Conservation (phyloP, 1,140 invertebrate genomes). For the Mycetomoellerius zeteki region DNA sequence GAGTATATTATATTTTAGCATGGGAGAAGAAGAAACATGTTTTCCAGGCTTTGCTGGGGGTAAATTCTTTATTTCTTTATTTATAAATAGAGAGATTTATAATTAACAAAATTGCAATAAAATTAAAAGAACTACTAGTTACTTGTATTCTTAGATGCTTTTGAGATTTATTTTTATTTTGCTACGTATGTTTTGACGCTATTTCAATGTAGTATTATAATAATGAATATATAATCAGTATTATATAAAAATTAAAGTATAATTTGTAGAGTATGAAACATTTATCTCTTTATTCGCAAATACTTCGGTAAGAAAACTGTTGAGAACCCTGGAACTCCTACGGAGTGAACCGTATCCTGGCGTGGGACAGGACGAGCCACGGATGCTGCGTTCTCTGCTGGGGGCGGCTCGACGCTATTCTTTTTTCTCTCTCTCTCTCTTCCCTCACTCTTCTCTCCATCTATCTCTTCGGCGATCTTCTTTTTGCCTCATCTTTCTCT, state of each 20-base stretch:
- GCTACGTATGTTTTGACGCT: neutral
- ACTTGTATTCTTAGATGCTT: neutral
- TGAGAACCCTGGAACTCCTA: conserved; percentile 74
- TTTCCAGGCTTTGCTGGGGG: conserved; percentile 85
- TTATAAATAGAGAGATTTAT: neutral
- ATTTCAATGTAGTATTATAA: neutral
- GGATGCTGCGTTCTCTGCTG: conserved; percentile 85
- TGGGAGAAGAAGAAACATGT: conserved; percentile 79
- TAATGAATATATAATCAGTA: neutral
- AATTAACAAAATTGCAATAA: conserved; percentile 4
- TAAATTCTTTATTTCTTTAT: conserved; percentile 69
- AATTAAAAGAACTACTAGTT: neutral
- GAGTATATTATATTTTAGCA: conserved; percentile 77
- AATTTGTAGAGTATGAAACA: neutral
- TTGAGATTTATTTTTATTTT: neutral
- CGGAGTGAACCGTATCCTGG: conserved; percentile 78
- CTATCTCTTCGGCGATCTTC: conserved; percentile 34
- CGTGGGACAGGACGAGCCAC: conserved; percentile 81
- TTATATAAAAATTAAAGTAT: conserved; percentile 9
- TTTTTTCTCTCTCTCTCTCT: conserved; percentile 50
- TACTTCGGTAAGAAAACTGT: neutral
- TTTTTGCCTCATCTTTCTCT: conserved; percentile 48
- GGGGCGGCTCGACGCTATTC: conserved; percentile 83
- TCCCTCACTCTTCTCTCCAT: conserved; percentile 26
- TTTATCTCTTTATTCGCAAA: conserved; percentile 27